Percentiles rank a stretch among this genome's conserved stretches.
These are phyloP conservation scores for Styela plicata DNA, from an alignment of 23 tunicate genomes.

Conservation along the genomic window DNA sequence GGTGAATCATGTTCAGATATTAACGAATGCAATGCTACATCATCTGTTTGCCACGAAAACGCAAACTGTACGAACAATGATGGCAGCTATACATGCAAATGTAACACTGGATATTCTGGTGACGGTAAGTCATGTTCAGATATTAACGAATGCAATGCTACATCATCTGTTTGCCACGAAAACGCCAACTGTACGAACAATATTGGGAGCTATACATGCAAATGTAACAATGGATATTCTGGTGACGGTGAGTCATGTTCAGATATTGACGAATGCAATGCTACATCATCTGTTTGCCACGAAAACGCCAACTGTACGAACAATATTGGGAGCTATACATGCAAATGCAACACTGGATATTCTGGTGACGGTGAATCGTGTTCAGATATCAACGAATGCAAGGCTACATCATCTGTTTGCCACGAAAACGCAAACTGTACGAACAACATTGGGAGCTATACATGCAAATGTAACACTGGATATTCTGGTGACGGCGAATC, in stretches of 20 bases:
- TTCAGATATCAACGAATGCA: neutral
- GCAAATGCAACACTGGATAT: neutral
- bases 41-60: neutral
- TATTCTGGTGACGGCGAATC: neutral
- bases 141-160: neutral
- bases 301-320: neutral
- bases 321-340: neutral
- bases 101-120: neutral
- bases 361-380: neutral
- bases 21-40: neutral
- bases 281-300: neutral
- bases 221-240: neutral
- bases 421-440: neutral
- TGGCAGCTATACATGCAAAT: neutral
- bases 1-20: neutral
- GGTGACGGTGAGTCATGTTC: neutral
- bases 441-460: neutral
- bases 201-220: neutral
- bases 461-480: neutral
- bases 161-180: neutral
- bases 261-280: neutral
- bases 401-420: neutral
- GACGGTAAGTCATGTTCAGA: neutral
- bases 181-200: neutral
- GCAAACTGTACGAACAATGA: neutral